These are phyloP conservation scores for Crotalus horridus DNA, from an alignment of 2,113 vertebrate species.

Conservation along the genomic window DNA sequence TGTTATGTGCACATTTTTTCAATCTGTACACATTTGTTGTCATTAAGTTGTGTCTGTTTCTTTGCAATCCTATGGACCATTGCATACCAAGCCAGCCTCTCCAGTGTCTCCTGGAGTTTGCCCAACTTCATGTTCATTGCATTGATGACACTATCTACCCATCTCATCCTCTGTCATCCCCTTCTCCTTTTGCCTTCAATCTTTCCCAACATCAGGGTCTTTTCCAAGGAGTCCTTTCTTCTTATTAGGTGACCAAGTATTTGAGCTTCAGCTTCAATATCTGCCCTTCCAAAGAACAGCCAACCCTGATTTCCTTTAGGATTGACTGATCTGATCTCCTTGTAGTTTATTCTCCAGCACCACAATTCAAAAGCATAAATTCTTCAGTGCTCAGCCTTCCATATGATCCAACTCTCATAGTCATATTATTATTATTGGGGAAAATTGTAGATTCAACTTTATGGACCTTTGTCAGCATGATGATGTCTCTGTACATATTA, in stretches of 20 bases:
- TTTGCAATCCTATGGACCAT: too few species aligned
- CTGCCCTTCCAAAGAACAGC: neutral
- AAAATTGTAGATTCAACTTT: too few species aligned
- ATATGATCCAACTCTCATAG: too few species aligned
- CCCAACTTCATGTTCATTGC: neutral
- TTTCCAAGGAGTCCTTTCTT: neutral
- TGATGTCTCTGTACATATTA: neutral
- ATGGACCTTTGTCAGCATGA: too few species aligned
- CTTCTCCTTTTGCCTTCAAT: too few species aligned
- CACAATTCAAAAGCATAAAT: too few species aligned
- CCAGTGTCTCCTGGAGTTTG: neutral
- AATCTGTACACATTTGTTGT: neutral
- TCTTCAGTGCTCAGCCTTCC: too few species aligned
- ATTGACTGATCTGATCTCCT: too few species aligned
- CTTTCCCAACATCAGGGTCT: neutral
- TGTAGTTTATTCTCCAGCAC: too few species aligned
- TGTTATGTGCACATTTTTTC: too few species aligned
- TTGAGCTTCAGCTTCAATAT: neutral
- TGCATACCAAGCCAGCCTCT: neutral
- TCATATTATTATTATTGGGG: too few species aligned
- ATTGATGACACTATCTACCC: neutral
- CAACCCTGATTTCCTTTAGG: neutral
- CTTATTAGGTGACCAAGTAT: neutral
- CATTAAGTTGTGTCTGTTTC: neutral
- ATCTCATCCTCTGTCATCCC: neutral